These are phyloP conservation scores for Callaeas wilsoni DNA, from an alignment of 2,113 vertebrate genomes.

Conservation along the genomic window DNA sequence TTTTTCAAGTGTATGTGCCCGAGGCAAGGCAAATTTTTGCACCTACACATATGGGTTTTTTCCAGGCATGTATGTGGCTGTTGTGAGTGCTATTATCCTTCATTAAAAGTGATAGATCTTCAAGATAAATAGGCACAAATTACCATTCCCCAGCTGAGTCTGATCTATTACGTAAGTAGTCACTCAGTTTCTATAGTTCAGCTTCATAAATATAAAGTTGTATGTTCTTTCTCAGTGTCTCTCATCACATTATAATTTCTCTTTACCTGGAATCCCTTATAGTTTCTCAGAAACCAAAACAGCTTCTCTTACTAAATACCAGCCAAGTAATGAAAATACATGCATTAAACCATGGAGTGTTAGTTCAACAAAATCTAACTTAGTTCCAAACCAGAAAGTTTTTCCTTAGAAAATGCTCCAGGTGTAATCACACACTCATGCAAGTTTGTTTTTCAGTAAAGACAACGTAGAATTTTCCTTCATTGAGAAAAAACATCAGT, in stretches of 20 bases:
- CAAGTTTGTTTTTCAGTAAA: neutral
- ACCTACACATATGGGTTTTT: slow-evolving; percentile 37
- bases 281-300: slow-evolving; percentile 36
- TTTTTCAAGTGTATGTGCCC: slow-evolving; percentile 11
- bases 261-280: slow-evolving; percentile 10
- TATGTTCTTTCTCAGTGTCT: slow-evolving; percentile 3
- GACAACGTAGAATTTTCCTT: neutral
- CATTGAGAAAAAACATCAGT: neutral
- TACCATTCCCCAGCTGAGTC: slow-evolving; percentile 32
- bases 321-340: neutral
- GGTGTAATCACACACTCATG: neutral
- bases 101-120: slow-evolving; percentile 55
- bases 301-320: neutral
- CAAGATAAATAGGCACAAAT: neutral
- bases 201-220: slow-evolving; percentile 7
- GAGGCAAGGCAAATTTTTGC: slow-evolving; percentile 51
- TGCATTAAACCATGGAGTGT: neutral
- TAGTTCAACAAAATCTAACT: neutral
- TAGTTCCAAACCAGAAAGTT: neutral
- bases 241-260: slow-evolving; percentile 63
- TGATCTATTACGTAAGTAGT: slow-evolving; percentile 13
- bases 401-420: slow-evolving; percentile 1
- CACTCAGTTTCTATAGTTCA: slow-evolving; percentile 5
- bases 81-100: slow-evolving; percentile 41
- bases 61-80: slow-evolving; percentile 39